Base-by-base conservation (phyloP, 2,113 vertebrate genomes). In the Sus scrofa region DNA sequence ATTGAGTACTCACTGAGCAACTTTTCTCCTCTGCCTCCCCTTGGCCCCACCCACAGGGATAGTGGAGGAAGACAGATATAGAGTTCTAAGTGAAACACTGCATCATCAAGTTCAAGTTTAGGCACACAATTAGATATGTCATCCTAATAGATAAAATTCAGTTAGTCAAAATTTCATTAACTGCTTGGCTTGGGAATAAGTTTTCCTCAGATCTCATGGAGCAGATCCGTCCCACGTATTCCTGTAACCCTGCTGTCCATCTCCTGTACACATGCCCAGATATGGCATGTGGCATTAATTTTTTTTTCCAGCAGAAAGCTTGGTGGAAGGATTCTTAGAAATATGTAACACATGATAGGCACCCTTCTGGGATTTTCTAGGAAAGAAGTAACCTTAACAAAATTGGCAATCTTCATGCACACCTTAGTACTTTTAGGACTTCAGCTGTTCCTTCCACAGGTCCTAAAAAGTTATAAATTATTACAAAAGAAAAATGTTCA, bases 241-340 rank as follows among this genome's bases (percentile, higher is more conserved):
- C 56, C 20, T 67, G 63, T 65, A 67, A 26, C 12, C 54, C 39
- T 79, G 39, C 56, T 56, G 11, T 84, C 39, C 18, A 81, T 6
- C 22, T 73, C 6, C 39, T 63, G 63, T 32, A 27, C 52, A 83
- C 32, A 7, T 27, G 50, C 9, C 27, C 67, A 89, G 44, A 44
- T 44, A 8, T 44, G 44, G 44, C 44, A 44, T 44, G 44, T 44
- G 44, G 44, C 44, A 44, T 44, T 44, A 44, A 24, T 60, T 6
- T 62, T 39, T 86, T 44, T 71, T 95, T 44, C 26, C 56, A 77
- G 44, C 60, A 90, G 27, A 65, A 73, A 92, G 27, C 26, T 86
- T 78, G 93, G 26, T 84, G 13, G 26, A 60, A 95, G 74, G 14
- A 77, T 88, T 92, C 87, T 92, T 81, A 94, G 84, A 95, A 94